phyloP scores from a whole-genome alignment of 2,888 invertebrate genomes.

The Elgonia sp. region DNA sequence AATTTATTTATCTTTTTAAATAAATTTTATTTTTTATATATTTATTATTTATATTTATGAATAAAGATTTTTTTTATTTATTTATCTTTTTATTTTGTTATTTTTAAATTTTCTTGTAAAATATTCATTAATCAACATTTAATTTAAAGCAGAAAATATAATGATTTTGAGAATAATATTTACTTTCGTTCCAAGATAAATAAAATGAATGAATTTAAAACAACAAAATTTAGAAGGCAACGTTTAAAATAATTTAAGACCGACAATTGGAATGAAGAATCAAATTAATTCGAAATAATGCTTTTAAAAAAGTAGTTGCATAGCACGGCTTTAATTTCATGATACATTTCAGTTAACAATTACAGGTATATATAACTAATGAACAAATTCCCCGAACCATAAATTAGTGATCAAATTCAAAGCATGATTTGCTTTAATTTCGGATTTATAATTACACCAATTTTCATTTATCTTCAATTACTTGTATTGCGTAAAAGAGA shows the following conservation, averaged over 20 bases:
- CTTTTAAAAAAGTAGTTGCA: neutral
- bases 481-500: neutral
- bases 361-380: constrained; percentile 1
- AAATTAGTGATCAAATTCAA: constrained; percentile 5
- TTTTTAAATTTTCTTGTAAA: neutral
- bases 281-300: constrained; percentile 7
- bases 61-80: too few relatives aligned
- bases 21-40: too few relatives aligned
- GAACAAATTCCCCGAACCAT: neutral
- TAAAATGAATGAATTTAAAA: neutral
- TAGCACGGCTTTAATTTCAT: neutral
- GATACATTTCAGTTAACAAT: neutral
- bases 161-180: neutral
- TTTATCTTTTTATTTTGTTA: too few relatives aligned
- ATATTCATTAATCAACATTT: constrained; percentile 3
- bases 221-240: neutral
- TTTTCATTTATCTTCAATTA: neutral
- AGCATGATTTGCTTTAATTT: neutral
- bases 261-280: neutral
- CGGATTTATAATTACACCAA: neutral
- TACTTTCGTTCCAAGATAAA: constrained; percentile 1
- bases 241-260: neutral
- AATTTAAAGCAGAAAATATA: neutral
- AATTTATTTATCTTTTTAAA: too few relatives aligned
- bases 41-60: too few relatives aligned